phyloP scores from a whole-genome alignment of 2,888 invertebrate genomes.

The Baccha elongata region DNA sequence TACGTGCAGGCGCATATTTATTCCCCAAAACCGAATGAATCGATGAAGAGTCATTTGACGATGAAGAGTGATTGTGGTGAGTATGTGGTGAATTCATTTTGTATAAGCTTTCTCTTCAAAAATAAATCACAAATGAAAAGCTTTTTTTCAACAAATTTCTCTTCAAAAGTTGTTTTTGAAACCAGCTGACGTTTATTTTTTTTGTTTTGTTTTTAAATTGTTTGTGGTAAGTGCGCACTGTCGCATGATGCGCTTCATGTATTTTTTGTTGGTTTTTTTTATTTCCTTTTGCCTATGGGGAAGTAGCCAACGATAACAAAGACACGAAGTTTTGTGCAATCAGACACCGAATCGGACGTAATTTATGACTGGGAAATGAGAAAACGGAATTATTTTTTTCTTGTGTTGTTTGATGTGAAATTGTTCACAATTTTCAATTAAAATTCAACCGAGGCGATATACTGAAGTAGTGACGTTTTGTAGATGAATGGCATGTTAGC shows the following conservation, averaged over 20 bases:
- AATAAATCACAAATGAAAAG: conserved; percentile 6
- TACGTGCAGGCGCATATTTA: conserved; percentile 82
- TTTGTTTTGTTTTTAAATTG: conserved; percentile 32
- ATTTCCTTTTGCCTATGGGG: conserved; percentile 30
- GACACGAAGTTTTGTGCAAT: conserved; percentile 63
- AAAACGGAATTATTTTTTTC: conserved; percentile 5
- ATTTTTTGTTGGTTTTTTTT: conserved; percentile 15
- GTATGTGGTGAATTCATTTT: conserved; percentile 69
- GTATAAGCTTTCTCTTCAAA: conserved; percentile 33
- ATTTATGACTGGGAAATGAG: conserved; percentile 58
- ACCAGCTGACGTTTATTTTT: conserved; percentile 16
- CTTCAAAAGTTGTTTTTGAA: conserved; percentile 25
- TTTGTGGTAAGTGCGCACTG: conserved; percentile 62
- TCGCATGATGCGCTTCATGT: conserved; percentile 63
- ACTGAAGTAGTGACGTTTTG: conserved; percentile 13
- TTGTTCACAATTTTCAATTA: conserved; percentile 47
- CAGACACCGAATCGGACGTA: conserved; percentile 67
- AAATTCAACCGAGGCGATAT: conserved; percentile 31
- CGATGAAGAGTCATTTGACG: conserved; percentile 38
- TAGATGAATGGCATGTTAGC: conserved; percentile 37
- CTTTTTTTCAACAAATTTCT: conserved; percentile 26
- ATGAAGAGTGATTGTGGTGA: conserved; percentile 57
- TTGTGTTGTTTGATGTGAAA: conserved; percentile 29
- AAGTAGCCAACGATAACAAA: conserved; percentile 56
- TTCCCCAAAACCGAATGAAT: conserved; percentile 65